phyloP scores from a whole-genome alignment of 1,140 invertebrate species.

The Dicyema japonicum region DNA sequence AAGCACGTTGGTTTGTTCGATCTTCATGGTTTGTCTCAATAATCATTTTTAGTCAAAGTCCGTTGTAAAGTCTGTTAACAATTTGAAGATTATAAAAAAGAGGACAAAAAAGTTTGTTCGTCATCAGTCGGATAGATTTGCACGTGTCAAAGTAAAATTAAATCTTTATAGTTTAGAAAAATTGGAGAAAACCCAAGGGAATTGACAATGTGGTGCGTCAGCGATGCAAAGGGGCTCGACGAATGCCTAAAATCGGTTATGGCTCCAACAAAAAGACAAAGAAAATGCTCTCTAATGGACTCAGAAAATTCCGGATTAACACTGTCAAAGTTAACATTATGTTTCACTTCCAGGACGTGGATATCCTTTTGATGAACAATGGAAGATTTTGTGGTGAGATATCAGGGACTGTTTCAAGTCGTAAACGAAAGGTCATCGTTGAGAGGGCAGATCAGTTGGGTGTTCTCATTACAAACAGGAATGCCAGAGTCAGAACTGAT shows the following conservation, averaged over 20 bases:
- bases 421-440: constrained; percentile 71
- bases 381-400: constrained; percentile 82
- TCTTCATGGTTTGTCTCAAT: no score
- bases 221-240: constrained; percentile 81
- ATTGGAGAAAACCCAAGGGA: constrained; percentile 75
- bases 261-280: constrained; percentile 64
- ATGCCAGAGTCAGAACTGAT: constrained; percentile 67
- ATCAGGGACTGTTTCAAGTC: constrained; percentile 68
- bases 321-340: constrained; percentile 58
- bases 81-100: constrained; percentile 65
- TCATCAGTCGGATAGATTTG: constrained; percentile 21
- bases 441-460: constrained; percentile 74
- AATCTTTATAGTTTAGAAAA: no score
- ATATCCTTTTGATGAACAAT: constrained; percentile 94
- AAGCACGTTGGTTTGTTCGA: no score
- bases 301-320: constrained; percentile 56
- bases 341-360: constrained; percentile 88
- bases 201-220: constrained; percentile 95
- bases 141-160: constrained; percentile 6
- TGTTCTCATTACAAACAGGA: constrained; percentile 69
- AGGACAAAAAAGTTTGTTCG: constrained; percentile 73
- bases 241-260: constrained; percentile 98
- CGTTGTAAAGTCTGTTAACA: constrained; percentile 26
- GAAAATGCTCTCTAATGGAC: constrained; percentile 82
- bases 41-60: background rate